phyloP scores from a whole-genome alignment of 2,888 invertebrate species.

The Chromoteleia sp. region DNA sequence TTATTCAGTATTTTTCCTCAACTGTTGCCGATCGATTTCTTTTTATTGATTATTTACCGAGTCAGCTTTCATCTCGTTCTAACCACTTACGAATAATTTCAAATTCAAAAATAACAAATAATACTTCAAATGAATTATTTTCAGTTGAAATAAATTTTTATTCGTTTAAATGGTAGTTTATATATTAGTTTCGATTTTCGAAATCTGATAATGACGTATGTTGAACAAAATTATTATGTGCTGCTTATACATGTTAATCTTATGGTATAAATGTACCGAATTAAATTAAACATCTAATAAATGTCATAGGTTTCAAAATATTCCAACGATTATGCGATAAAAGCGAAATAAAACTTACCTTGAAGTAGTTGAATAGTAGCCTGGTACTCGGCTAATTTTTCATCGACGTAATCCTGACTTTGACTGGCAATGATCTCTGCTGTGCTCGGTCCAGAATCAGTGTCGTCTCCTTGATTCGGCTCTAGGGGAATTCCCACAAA shows the following conservation, averaged over 20 bases:
- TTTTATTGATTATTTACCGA: not conserved
- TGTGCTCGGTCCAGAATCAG: slow-evolving; percentile 93
- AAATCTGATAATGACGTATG: too few species aligned
- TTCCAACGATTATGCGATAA: not conserved
- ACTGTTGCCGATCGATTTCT: too few species aligned
- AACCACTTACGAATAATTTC: slow-evolving; percentile 9
- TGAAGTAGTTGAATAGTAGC: slow-evolving; percentile 95
- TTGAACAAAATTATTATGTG: too few species aligned
- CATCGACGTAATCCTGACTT: slow-evolving; percentile 97
- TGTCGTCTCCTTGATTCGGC: slow-evolving; percentile 89
- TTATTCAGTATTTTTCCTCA: too few species aligned
- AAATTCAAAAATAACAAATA: slow-evolving; percentile 26
- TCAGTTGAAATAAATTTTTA: not conserved
- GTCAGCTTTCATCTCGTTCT: slow-evolving; percentile 19
- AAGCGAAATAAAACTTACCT: slow-evolving; percentile 80
- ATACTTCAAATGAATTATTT: slow-evolving; percentile 14
- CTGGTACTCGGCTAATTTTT: slow-evolving; percentile 96
- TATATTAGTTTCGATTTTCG: too few species aligned
- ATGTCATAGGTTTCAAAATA: too few species aligned
- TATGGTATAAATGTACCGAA: too few species aligned
- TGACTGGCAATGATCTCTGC: slow-evolving; percentile 97
- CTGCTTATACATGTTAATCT: too few species aligned
- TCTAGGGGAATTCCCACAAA: slow-evolving; percentile 92
- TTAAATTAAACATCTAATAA: too few species aligned
- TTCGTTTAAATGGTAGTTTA: too few species aligned